phyloP scores from a whole-genome alignment of 2,797 vertebrate genomes.

The Diglossa cyanea region DNA sequence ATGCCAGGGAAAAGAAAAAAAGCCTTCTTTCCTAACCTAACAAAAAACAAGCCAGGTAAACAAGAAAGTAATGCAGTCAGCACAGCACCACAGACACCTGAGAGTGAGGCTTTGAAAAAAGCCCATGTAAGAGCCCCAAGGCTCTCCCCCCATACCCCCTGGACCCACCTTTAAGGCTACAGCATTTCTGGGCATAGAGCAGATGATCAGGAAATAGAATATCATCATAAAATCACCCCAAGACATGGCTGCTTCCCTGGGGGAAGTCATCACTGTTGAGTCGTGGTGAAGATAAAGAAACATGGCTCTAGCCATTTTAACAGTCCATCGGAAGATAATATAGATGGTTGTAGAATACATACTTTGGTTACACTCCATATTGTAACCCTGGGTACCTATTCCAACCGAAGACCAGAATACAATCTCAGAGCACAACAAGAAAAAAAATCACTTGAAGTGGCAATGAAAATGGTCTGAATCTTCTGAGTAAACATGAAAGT shows the following conservation, averaged over 20 bases:
- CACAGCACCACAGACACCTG: neutral
- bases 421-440: neutral
- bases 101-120: neutral
- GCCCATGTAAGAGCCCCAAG: too few relatives aligned
- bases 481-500: neutral
- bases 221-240: neutral
- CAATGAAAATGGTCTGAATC: neutral
- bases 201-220: neutral
- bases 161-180: neutral
- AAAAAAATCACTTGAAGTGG: neutral
- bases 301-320: neutral
- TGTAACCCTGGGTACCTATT: neutral
- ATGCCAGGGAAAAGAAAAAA: neutral
- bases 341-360: neutral
- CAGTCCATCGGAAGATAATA: neutral
- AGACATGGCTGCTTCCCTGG: neutral
- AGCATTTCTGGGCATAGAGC: neutral
- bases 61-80: neutral
- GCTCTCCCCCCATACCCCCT: neutral
- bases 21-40: neutral
- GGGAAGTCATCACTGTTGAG: neutral
- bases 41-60: neutral
- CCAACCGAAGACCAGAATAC: neutral
- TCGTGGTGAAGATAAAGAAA: neutral
- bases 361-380: neutral